Evolutionary conservation across 2,113 vertebrate species (phyloP), one percentile per base, ranked within the genome.

Genomic region (Emydura subglobosa): DNA sequence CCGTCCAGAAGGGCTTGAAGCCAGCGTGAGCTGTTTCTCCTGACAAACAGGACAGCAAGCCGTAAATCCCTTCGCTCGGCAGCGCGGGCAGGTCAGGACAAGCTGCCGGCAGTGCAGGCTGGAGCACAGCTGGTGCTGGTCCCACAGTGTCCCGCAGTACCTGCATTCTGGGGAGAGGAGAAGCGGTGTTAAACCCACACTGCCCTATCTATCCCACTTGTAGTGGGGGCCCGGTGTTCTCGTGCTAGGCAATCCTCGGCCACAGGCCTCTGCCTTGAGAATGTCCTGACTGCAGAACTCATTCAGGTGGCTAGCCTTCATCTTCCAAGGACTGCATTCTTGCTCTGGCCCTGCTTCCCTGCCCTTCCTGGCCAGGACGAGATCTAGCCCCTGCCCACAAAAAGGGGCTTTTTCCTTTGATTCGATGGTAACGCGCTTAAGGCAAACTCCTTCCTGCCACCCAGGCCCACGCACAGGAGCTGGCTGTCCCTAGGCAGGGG

Each of bases 31-130:
- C 57, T 96, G 99, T 96, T 99, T 99, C 95, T 97, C 97, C 93
- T 99, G 99, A 95, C 99, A 99, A 27, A 96, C 93, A 82, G 97
- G 96, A 97, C 99, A 99, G 95, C 99, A 99, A 89, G 99, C 99
- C 10, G 99, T 99, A 91, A 95, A 96, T 65, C 99, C 99, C 19
- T 97, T 98, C 91, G 16, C 96, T 86, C 97, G 97, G 97, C 99
- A 99, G 89, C 91, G 39, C 16, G 96, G 91, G 92, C 99, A 99
- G 1, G 98, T 98, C 96, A 99, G 96, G 59, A 99, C 98, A 72
- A 99, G 99, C 98, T 99, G 99, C 95, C 98, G 98, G 97, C 99
- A 99, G 91, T 98, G 98, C 50, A 88, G 96, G 27, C 99, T 99
- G 68, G 99, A 99, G 84, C 99, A 99, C 84, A 99, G 98, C 96